A percentile compares a stretch with the other conserved stretches of the same genome.
phyloP scores from a whole-genome alignment of 2,113 vertebrate genomes.

The Ophiodon elongatus region DNA sequence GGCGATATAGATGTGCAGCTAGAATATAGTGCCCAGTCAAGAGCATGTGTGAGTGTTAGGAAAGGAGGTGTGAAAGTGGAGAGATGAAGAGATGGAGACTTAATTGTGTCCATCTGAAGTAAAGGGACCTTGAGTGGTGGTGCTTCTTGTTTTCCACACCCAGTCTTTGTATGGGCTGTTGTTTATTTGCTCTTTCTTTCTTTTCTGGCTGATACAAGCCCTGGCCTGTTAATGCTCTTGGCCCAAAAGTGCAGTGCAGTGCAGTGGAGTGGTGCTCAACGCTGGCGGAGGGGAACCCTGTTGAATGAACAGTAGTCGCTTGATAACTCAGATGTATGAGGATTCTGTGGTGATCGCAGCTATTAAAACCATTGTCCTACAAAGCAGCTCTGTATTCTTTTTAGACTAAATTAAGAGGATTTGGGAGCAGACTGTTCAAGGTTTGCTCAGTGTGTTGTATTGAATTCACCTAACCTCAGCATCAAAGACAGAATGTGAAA shows the following conservation, averaged over 20 bases:
- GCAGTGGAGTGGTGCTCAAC: conserved; percentile 64
- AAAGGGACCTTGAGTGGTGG: conserved; percentile 61
- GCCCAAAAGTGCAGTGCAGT: conserved; percentile 51
- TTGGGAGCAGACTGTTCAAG: conserved; percentile 15
- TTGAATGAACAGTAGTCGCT: conserved; percentile 53
- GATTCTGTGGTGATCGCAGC: background rate
- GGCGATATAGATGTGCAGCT: conserved; percentile 86
- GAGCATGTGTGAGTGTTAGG: conserved; percentile 55
- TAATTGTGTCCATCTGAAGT: conserved; percentile 88
- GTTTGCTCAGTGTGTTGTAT: background rate
- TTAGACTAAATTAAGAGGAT: conserved; percentile 13
- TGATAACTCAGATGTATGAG: conserved; percentile 33
- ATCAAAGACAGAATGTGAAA: background rate
- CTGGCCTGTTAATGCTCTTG: conserved; percentile 58
- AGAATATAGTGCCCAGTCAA: conserved; percentile 50
- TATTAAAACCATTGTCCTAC: conserved; percentile 18
- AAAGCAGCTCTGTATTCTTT: background rate
- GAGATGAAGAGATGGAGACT: conserved; percentile 77
- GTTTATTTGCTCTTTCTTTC: conserved; percentile 61
- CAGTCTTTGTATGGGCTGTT: conserved; percentile 41
- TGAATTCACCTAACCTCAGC: background rate
- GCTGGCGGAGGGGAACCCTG: conserved; percentile 26
- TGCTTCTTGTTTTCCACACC: conserved; percentile 46
- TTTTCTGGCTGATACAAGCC: conserved; percentile 57
- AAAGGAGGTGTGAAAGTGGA: conserved; percentile 75